phyloP scores from a whole-genome alignment of 2,113 vertebrate species.

The Aythya baeri region DNA sequence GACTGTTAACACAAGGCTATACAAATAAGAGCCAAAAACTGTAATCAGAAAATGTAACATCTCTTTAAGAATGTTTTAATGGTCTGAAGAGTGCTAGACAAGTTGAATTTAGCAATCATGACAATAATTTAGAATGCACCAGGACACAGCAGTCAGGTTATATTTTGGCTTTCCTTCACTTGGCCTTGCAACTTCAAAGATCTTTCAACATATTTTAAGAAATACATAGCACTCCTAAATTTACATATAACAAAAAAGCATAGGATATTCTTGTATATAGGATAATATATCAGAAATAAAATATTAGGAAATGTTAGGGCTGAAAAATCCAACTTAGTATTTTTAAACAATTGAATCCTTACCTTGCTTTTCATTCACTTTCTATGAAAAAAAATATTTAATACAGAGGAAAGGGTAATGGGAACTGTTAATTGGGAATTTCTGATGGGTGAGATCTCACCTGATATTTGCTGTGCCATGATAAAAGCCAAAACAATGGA shows the following conservation, averaged over 20 bases:
- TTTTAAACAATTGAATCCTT: neutral
- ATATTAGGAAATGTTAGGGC: neutral
- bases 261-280: neutral
- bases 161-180: conserved; percentile 38
- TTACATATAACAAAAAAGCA: conserved; percentile 6
- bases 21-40: conserved; percentile 67
- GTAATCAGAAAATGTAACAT: conserved; percentile 55
- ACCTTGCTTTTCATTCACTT: neutral
- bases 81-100: conserved; percentile 45
- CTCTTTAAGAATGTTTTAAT: conserved; percentile 61
- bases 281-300: neutral
- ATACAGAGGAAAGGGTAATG: neutral
- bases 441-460: neutral
- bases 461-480: neutral
- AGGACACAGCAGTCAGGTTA: neutral
- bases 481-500: neutral
- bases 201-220: conserved; percentile 36
- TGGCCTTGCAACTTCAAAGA: conserved; percentile 38
- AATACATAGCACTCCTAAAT: conserved; percentile 15
- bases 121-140: conserved; percentile 31
- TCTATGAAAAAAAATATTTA: neutral
- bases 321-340: neutral
- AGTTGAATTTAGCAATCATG: conserved; percentile 57
- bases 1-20: conserved; percentile 66
- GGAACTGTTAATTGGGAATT: neutral